Percentiles rank a stretch among this genome's conserved stretches.
Conservation (phyloP, 2,888 invertebrate species). For the Brachyptera risi region DNA sequence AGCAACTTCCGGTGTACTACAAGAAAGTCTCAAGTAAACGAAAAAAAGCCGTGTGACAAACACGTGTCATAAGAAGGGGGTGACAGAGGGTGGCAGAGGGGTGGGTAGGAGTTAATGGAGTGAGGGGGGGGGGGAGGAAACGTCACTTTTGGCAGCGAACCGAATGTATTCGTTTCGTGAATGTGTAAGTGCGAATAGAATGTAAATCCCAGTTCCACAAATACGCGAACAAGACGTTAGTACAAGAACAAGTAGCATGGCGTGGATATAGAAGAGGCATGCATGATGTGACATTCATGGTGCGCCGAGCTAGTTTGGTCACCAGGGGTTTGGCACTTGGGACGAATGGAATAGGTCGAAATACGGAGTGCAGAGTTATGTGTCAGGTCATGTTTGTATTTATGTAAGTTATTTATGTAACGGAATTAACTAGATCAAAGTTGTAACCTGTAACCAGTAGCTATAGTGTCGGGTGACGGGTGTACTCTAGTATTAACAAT, state of each 20-base stretch:
- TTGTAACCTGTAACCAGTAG: no score
- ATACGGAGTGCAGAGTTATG: no score
- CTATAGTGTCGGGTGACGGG: no score
- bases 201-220: not conserved
- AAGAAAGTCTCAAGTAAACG: not conserved
- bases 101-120: not conserved
- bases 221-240: not conserved
- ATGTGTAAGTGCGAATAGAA: not conserved
- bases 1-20: constrained; percentile 4
- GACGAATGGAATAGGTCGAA: no score
- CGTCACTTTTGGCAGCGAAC: constrained; percentile 2
- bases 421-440: no score
- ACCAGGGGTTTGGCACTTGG: no score
- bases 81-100: not conserved
- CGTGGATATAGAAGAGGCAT: no score
- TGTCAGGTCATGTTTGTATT: no score
- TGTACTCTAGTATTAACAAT: no score
- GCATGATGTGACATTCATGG: no score
- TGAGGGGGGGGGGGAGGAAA: not conserved
- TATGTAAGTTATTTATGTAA: no score
- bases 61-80: constrained; percentile 3
- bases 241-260: not conserved
- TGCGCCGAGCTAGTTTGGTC: no score
- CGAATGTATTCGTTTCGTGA: not conserved
- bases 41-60: constrained; percentile 12